Base-by-base conservation (phyloP, 1,140 invertebrate genomes). In the Antheraea mylitta region DNA sequence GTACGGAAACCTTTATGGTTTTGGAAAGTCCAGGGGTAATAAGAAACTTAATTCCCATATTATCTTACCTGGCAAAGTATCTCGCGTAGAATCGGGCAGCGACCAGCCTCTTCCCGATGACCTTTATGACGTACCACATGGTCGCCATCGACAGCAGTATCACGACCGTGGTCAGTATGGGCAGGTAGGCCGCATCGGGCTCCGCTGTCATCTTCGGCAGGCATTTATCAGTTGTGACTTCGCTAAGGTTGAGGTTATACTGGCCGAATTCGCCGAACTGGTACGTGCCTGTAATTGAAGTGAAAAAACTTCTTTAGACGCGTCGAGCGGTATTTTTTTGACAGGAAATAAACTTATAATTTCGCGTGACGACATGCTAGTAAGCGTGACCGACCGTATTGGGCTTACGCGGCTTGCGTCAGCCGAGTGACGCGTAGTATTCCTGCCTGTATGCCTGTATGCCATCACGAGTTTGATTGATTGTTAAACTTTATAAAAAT, bases 121-220 rank as follows among this genome's bases (percentile, higher is more conserved):
- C 90, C 65, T 93, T 93, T 7, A 92, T 76, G 63, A 92, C 78
- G 67, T 93, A 93, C 90, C 91, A 93, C 0, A 92, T 77, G 0
- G 91, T 92, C 3, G 92, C 91, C 83, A 93, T 90, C 11, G 86
- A 84, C 67, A 93, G 67, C 18, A 92, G 75, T 7, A 86, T 86
- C 8, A 93, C 88, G 0, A 90, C 82, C 0, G 87, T 85, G 0
- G 87, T 91, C 42, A 93, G 78, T 8, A 92, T 85, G 7, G 92
- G 92, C 11, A 93, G 81, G 53, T 77, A 82, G 8, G 89, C 84
- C 3, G 91, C 92, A 60, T 93, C 92, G 0, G 92, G 92, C 71
- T 93, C 87, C 19, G 90, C 89, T 0, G 82, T 90, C 83, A 92
- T 91, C 9, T 76, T 77, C 0, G 87, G 87, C 9, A 67, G 69